Evolutionary conservation across 2,797 vertebrate species (phyloP), one percentile per base, ranked within the genome.

Genomic region (Dipus sagitta): DNA sequence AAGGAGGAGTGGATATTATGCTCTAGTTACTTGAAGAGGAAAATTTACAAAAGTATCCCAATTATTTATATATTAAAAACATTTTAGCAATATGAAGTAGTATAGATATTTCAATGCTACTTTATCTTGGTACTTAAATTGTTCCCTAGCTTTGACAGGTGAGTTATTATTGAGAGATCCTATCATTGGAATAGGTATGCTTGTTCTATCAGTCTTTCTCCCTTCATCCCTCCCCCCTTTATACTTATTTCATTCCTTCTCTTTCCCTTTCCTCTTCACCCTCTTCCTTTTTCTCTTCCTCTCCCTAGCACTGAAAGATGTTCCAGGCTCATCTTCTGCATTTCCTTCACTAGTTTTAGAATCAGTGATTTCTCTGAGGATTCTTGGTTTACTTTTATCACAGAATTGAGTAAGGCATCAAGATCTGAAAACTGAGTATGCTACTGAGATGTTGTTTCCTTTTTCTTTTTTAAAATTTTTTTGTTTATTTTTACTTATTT

Each of bases 261-360:
- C 11, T 11, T 1, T 21, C 9, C 34, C 6, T n/a, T 20, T n/a
- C 18, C 60, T 38, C n/a, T 47, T 47, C 47, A 47, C 20, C 1
- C 1, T 21, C 2, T 14, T 9, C 2, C n/a, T 7, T 26, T 70
- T 0, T 23, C 11, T 8, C 17, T 26, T 20, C 11, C 32, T 60
- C 54, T 72, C 84, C 62, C 30, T 78, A 65, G 10, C 11, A 38
- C 24, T 54, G 34, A 4, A 38, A 92, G 30, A n/a, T 71, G 21
- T 32, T 76, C 30, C 14, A 30, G 54, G 30, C 1, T 76, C 38
- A 47, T 77, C 26, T 38, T 62, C 21, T 68, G 0, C 67, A 30
- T 86, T 68, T 86, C 54, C 26, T 65, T 72, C 14, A 42, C 14
- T 85, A 47, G 38, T 58, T 4, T 47, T 81, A 24, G 32, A 72